Base-by-base conservation (phyloP, 2,797 vertebrate species). In the Nyctibius grandis region DNA sequence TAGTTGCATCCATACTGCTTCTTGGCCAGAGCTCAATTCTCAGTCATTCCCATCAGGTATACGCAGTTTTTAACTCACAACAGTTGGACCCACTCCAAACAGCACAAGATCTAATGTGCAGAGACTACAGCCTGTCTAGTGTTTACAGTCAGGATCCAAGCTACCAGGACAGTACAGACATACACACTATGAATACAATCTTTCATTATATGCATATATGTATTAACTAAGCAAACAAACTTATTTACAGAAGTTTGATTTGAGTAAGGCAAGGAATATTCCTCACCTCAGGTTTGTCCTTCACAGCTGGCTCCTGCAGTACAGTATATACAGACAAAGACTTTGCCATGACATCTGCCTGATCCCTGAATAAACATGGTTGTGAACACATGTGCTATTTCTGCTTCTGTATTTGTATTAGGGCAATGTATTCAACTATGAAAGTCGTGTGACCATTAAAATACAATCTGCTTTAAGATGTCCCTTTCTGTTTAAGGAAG, bases 321-420 rank as follows among this genome's bases (percentile, higher is more conserved):
- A 89, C n/a, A 48, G 50, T 34, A 81, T 89, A 82, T 65, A 89
- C 75, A 94, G 88, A 95, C 91, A 95, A 95, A 96, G 91, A 54
- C 75, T 89, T 68, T 88, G 86, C 72, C 84, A 63, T 89, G 89
- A 94, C 93, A 93, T 95, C 93, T 96, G 93, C 69, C 72, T 95
- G 90, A 96, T 92, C 90, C 92, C 47, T 91, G 68, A 88, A 89
- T 91, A 95, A 96, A 95, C 88, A 91, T 17, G 79, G 57, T 57
- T 89, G 65, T 61, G 93, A 95, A 88, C 81, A 95, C 72, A 81
- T 56, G 88, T 93, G 75, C 81, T 95, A 34, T 76, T 95, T 87
- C 91, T 93, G 93, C 86, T 88, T 57, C 86, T 84, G 82, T 89
- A 51, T 95, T 91, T 94, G 64, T 75, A 84, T 69, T 86, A 69